Conservation (phyloP, 2,113 vertebrate species). For the Triplophysa dalaica region DNA sequence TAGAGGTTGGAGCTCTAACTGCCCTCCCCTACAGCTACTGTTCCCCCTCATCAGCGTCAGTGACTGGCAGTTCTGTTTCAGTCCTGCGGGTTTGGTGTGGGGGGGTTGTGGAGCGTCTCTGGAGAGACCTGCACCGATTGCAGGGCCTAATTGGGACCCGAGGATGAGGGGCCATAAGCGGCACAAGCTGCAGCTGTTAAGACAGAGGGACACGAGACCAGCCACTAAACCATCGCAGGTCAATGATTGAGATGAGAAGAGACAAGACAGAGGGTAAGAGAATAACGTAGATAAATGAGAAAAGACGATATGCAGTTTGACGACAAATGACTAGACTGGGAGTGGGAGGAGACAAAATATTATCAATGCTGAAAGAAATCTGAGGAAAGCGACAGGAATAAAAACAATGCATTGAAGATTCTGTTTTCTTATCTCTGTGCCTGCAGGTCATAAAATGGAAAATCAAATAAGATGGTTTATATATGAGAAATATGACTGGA, state of each 20-base stretch:
- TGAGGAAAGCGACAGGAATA: background rate
- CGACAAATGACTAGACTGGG: background rate
- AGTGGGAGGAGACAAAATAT: background rate
- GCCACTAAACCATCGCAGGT: slow-evolving; percentile 1
- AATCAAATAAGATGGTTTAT: background rate
- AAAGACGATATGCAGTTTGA: background rate
- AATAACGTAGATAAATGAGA: background rate
- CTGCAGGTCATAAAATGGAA: slow-evolving; percentile 7
- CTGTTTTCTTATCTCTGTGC: background rate
- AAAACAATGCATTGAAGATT: background rate
- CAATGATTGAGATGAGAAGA: background rate
- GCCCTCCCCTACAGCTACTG: slow-evolving; percentile 34
- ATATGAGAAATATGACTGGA: slow-evolving; percentile 25
- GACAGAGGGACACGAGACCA: background rate
- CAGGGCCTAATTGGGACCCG: slow-evolving; percentile 18
- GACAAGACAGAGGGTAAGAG: background rate
- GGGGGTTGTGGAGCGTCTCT: background rate
- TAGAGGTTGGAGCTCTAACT: slow-evolving; percentile 21
- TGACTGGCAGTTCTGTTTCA: slow-evolving; percentile 23
- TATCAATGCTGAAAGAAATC: background rate
- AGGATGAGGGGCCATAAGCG: slow-evolving; percentile 5
- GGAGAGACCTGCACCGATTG: background rate
- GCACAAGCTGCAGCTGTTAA: slow-evolving; percentile 1
- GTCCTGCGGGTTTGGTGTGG: background rate
- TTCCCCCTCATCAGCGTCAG: slow-evolving; percentile 36